Percentiles rank a stretch among this genome's conserved stretches.
These are phyloP conservation scores for Taenaris catops DNA, from an alignment of 2,888 invertebrate genomes.

Conservation along the genomic window DNA sequence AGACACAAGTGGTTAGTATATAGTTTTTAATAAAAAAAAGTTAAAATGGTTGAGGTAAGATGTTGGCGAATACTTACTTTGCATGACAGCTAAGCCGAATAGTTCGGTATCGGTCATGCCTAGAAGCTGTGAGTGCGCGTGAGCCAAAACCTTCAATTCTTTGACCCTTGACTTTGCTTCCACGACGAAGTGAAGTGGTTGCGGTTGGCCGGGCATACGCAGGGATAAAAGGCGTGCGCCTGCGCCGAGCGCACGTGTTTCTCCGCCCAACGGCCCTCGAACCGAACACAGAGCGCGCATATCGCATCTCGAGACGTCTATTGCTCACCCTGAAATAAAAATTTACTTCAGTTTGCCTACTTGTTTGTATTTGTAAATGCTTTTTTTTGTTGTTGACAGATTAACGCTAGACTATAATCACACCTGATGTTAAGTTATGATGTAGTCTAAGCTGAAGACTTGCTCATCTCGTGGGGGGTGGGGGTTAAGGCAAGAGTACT, in stretches of 20 bases:
- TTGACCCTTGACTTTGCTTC: slow-evolving; percentile 92
- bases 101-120: slow-evolving; percentile 92
- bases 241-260: slow-evolving; percentile 82
- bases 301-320: slow-evolving; percentile 80
- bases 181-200: slow-evolving; percentile 75
- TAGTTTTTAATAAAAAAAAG: no score
- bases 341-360: no score
- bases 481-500: no score
- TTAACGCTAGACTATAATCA: no score
- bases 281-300: slow-evolving; percentile 90
- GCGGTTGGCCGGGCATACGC: slow-evolving; percentile 79
- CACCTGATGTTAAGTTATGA: no score
- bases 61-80: slow-evolving; percentile 86
- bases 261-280: slow-evolving; percentile 90
- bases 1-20: no score
- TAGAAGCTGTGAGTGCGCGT: slow-evolving; percentile 88
- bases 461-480: no score
- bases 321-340: slow-evolving; percentile 64
- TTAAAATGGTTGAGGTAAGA: background rate
- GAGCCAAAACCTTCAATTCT: slow-evolving; percentile 90
- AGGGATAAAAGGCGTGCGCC: slow-evolving; percentile 83
- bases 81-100: slow-evolving; percentile 91
- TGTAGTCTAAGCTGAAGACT: no score
- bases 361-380: slow-evolving; percentile 1
- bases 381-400: no score